Base-by-base conservation (phyloP, 2,113 vertebrate genomes). In the Bubo blakistoni region DNA sequence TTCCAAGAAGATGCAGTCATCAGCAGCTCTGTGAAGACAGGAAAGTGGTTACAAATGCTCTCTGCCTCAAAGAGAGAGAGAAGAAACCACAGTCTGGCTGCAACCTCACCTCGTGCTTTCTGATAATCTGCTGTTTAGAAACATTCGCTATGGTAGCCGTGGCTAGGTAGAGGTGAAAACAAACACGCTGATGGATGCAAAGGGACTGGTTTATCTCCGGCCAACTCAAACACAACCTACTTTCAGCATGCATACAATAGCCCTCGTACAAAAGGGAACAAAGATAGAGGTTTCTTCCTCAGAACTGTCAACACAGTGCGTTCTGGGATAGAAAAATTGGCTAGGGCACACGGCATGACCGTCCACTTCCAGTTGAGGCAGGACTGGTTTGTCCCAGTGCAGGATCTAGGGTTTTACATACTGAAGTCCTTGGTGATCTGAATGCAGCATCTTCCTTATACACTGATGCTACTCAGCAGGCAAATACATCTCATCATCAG, bases 1-100 rank as follows among this genome's bases (percentile, higher is more conserved):
- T 98, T 98, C 98, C 97, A 98, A 97, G 98, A 98, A 97, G 94
- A 94, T 98, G 97, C 91, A 93, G 98, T 97, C 97, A 98, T 96
- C 92, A 52, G 73, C 88, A 97, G 96, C 97, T 98, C 98, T 94
- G 97, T 91, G 98, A 98, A 98, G 97, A 97, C 98, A 98, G 97
- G 97, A 97, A 98, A 98, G 97, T 92, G 97, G 97, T 98, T 96
- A 85, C 88, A 97, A 97, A 95, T 96, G 97, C 90, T 72, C 40
- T 86, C 66, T 95, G 86, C 82, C 86, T 89, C 82, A 95, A 76
- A 97, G 85, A 57, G 32, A 78, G 74, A 55, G 65, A 94, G 80
- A 59, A 89, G 82, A 87, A 94, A 94, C 91, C 88, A 6, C 89
- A 89, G 54, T 79, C 95, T 96, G 93, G 47, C 92, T 96, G 74